Conservation (phyloP, 2,888 invertebrate species). For the Athalia cordata region DNA sequence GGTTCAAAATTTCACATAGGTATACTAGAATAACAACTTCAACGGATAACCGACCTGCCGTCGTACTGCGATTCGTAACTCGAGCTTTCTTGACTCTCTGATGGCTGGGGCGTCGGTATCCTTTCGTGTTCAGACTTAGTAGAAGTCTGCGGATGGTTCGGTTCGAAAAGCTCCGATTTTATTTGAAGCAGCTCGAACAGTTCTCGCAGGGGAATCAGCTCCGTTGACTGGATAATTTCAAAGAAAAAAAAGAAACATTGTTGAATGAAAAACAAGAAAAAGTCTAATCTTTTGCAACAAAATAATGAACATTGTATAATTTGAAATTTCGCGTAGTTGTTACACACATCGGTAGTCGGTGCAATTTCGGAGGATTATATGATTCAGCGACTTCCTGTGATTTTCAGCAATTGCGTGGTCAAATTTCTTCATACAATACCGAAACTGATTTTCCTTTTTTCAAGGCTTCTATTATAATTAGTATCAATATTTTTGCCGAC, state of each 20-base stretch:
- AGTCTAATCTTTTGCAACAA: background rate
- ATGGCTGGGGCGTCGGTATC: constrained; percentile 70
- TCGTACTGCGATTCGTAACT: constrained; percentile 72
- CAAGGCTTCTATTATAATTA: too few species aligned
- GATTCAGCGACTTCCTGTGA: too few species aligned
- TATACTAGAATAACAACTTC: background rate
- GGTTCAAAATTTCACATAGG: too few species aligned
- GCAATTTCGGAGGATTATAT: too few species aligned
- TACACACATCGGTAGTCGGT: too few species aligned
- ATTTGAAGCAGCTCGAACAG: constrained; percentile 89
- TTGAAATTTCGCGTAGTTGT: too few species aligned
- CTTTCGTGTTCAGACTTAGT: constrained; percentile 69
- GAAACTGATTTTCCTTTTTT: too few species aligned
- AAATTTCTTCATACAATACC: constrained; percentile 4
- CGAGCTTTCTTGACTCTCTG: constrained; percentile 71
- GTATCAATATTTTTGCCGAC: too few species aligned
- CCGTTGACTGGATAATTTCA: constrained; percentile 80
- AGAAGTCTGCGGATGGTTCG: constrained; percentile 69
- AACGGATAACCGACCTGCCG: constrained; percentile 61
- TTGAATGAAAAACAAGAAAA: constrained; percentile 47
- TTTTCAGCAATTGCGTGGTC: constrained; percentile 10
- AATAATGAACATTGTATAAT: too few species aligned
- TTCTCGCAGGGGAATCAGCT: constrained; percentile 89
- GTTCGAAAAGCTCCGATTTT: constrained; percentile 81
- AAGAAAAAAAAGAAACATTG: constrained; percentile 56